Evolutionary conservation across 2,797 vertebrate species (phyloP).

Genomic region (Bucorvus abyssinicus): DNA sequence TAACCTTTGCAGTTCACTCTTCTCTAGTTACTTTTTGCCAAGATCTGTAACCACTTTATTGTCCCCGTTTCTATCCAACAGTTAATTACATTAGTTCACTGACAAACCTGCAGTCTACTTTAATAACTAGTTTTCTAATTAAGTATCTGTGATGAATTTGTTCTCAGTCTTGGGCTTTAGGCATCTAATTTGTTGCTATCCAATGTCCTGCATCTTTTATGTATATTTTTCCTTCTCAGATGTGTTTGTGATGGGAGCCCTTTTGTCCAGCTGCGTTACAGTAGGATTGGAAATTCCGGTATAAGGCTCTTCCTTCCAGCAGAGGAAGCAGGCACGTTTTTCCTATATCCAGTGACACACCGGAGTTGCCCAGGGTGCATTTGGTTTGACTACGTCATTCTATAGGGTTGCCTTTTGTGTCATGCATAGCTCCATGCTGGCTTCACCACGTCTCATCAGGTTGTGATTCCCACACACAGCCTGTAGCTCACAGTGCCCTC

Average conservation of each 20-base stretch:
- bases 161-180: not conserved
- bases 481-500: not conserved
- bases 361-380: not conserved
- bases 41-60: not conserved
- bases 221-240: not conserved
- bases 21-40: not conserved
- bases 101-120: not conserved
- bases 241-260: not conserved
- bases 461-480: not conserved
- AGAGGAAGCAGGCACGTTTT: not conserved
- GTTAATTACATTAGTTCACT: not conserved
- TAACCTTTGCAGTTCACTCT: not conserved
- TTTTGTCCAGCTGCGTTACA: not conserved
- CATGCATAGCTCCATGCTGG: not conserved
- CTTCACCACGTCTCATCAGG: not conserved
- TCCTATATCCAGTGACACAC: not conserved
- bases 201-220: not conserved
- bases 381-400: rapidly evolving
- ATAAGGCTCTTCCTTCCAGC: not conserved
- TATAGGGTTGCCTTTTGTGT: rapidly evolving
- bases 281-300: not conserved
- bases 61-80: not conserved
- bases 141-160: not conserved
- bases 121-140: not conserved
- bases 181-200: not conserved